Conservation (phyloP, 2,113 vertebrate genomes). For the Mormoops blainvillei region DNA sequence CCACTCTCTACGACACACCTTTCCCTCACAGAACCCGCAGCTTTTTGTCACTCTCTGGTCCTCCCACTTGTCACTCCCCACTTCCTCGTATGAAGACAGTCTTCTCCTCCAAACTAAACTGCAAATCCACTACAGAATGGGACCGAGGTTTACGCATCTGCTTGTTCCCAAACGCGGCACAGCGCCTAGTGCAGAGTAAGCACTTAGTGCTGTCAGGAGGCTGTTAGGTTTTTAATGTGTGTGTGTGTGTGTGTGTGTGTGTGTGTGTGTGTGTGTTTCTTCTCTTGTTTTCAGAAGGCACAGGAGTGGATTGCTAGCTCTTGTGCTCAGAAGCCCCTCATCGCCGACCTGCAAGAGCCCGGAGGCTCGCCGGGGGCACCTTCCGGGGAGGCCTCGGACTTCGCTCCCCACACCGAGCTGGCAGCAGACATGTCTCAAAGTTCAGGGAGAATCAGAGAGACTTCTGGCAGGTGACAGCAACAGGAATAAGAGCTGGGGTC, state of each 20-base stretch:
- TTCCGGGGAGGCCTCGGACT: not conserved
- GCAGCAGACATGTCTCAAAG: not conserved
- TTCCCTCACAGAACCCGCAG: not conserved
- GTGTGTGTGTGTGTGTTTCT: not conserved
- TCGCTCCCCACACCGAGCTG: accelerated
- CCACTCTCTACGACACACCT: accelerated
- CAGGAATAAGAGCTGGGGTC: not conserved
- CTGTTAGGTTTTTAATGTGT: not conserved
- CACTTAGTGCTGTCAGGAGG: not conserved
- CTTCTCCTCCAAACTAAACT: not conserved
- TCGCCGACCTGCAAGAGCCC: accelerated
- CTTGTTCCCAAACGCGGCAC: accelerated
- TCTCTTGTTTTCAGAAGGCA: not conserved
- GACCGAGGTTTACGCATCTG: not conserved
- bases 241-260: too few relatives aligned
- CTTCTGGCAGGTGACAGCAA: not conserved
- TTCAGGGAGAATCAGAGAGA: not conserved
- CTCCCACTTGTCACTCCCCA: not conserved
- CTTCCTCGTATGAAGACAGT: not conserved
- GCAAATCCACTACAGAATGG: accelerated
- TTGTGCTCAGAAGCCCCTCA: too few relatives aligned
- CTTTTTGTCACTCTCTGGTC: not conserved
- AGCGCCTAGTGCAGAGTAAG: not conserved
- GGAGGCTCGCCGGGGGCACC: not conserved
- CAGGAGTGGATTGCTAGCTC: too few relatives aligned